phyloP scores from a whole-genome alignment of 2,888 invertebrate species.

The Lasioglossum vierecki region DNA sequence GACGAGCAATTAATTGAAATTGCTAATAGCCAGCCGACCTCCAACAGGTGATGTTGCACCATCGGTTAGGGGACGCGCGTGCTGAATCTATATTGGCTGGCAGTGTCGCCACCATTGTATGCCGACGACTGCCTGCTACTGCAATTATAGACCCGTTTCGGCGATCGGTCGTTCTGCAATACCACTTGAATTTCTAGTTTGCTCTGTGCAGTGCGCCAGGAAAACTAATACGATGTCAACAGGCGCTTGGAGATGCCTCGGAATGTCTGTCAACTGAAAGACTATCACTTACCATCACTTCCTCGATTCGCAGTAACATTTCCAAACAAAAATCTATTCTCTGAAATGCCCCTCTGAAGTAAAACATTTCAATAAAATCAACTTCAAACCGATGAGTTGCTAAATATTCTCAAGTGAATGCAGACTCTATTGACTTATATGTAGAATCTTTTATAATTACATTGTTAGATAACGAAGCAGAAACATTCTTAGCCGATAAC shows the following conservation, averaged over 20 bases:
- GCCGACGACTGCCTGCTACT: conserved; percentile 13
- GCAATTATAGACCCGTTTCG: conserved; percentile 33
- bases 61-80: conserved; percentile 52
- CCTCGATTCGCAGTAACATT: not conserved
- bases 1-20: conserved; percentile 18
- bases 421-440: not conserved
- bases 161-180: not conserved
- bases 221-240: not conserved
- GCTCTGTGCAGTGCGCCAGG: too few species aligned
- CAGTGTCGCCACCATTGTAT: conserved; percentile 41
- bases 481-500: not conserved
- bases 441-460: too few species aligned
- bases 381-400: not conserved
- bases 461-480: not conserved
- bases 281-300: not conserved
- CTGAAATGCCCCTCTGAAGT: not conserved
- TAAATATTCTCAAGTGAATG: not conserved
- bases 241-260: not conserved
- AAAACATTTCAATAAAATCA: not conserved
- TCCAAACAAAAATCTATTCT: not conserved
- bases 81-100: conserved; percentile 70
- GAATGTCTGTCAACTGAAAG: not conserved
- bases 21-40: conserved; percentile 56
- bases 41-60: conserved; percentile 52
- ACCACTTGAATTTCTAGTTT: conserved; percentile 12